Evolutionary conservation across 1,140 invertebrate genomes (phyloP), one percentile per base, ranked within the genome.

Genomic region (Drosophila repletoides): DNA sequence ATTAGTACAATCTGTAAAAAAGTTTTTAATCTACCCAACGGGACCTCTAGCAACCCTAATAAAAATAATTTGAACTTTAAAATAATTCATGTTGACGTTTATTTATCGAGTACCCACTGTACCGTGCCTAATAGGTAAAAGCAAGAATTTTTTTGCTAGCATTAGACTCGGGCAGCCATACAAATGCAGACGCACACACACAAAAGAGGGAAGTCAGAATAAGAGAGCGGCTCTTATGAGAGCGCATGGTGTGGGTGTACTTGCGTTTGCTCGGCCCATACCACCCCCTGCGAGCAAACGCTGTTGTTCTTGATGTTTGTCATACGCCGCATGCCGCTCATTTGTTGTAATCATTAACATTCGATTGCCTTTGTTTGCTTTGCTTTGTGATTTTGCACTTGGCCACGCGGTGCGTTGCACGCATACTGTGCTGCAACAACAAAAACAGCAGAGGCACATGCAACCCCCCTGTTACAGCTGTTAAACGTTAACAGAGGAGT

Each of bases 271-370:
- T 55, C 15, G 6, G 21, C 48, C 43, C 10, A 7, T 53, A 15
- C 52, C 53, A 65, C 52, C 61, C 63, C 38, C 7, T 22, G 29
- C 4, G 14, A 22, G 31, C 17, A 21, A 12, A 12, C 15, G 26
- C 12, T 48, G 58, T 51, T 52, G 58, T 59, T 60, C 52, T 65
- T 38, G 46, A 56, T 46, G 52, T 66, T 66, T 41, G 34, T 14
- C 53, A 58, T 48, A 41, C 43, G 63, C 52, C 45, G 53, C 53
- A 58, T 66, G 63, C 33, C 63, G 36, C 26, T 33, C 59, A 64
- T 69, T 69, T 69, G 59, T 63, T 48, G 46, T 40, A 64, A 69
- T 63, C 66, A 55, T 69, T 55, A 56, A 64, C 48, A 69, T 64
- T 69, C n/a, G 65, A 69, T 69, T 69, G 48, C 48, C 58, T 64